These are phyloP conservation scores for Drosophila simulans DNA, from an alignment of 1,140 invertebrate species.

Conservation along the genomic window DNA sequence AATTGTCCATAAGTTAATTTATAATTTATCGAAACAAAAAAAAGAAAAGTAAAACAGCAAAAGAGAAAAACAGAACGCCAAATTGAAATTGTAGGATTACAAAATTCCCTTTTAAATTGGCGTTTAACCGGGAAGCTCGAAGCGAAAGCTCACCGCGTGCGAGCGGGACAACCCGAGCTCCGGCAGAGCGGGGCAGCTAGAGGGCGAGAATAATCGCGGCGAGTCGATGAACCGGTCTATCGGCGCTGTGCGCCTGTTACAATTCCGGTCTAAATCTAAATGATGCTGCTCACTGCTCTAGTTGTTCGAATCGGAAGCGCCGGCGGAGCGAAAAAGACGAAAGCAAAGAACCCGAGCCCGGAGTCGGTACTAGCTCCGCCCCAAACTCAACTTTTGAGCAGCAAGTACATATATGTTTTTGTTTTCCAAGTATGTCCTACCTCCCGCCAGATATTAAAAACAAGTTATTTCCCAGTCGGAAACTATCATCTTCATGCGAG, in stretches of 20 bases:
- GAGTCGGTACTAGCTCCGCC: conserved; percentile 26
- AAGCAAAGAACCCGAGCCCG: conserved; percentile 18
- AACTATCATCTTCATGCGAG: not conserved
- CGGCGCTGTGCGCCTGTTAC: conserved; percentile 68
- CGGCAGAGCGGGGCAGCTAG: conserved; percentile 6
- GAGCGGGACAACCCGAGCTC: conserved; percentile 19
- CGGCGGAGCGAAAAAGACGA: conserved; percentile 35
- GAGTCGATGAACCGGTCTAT: conserved; percentile 4
- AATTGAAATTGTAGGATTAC: too few species aligned
- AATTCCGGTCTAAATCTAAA: conserved; percentile 84
- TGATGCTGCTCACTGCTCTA: conserved; percentile 83
- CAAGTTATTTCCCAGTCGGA: not conserved
- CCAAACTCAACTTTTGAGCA: conserved; percentile 17
- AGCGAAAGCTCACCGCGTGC: conserved; percentile 12
- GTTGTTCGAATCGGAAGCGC: conserved; percentile 65
- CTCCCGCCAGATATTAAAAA: not conserved
- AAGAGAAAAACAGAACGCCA: too few species aligned
- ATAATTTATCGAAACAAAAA: too few species aligned
- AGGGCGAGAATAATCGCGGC: conserved; percentile 11
- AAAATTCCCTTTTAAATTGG: not conserved
- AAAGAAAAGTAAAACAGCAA: too few species aligned
- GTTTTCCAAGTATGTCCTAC: not conserved
- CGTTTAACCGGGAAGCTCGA: conserved; percentile 28
- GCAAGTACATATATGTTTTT: not conserved
- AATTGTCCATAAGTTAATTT: too few species aligned